Percentiles rank a stretch among this genome's conserved stretches.
Evolutionary conservation across 1,140 invertebrate genomes (phyloP).

Genomic region (Mycetomoellerius zeteki): DNA sequence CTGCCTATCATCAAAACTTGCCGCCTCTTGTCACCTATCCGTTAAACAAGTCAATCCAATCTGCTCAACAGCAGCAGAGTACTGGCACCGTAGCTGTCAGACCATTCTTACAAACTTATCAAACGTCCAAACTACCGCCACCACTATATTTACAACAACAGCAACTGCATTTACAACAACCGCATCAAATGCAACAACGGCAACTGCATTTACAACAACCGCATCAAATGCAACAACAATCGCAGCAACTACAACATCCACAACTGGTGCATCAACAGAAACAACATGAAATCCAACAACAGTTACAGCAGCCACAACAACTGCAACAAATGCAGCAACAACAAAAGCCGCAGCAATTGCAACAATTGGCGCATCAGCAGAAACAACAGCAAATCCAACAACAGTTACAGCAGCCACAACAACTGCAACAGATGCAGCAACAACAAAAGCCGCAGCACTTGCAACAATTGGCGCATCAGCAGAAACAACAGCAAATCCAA

Average conservation of each 20-base stretch:
- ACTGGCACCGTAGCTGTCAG: neutral
- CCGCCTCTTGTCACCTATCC: neutral
- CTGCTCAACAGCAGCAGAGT: neutral
- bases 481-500: neutral
- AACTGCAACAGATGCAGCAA: neutral
- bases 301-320: neutral
- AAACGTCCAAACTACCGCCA: neutral
- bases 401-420: neutral
- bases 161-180: neutral
- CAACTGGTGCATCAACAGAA: neutral
- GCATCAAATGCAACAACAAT: neutral
- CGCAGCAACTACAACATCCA: neutral
- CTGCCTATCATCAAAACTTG: conserved; percentile 49
- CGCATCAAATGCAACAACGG: neutral
- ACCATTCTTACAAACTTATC: conserved; percentile 15
- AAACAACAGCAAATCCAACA: neutral
- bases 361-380: neutral
- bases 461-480: neutral
- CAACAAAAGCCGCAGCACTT: neutral
- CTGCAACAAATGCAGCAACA: neutral
- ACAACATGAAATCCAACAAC: neutral
- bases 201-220: too few species aligned
- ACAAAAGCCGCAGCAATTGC: neutral
- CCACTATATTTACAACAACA: neutral
- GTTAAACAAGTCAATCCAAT: neutral